Evolutionary conservation across 2,888 invertebrate genomes (phyloP).

Genomic region (Diarsia mendica): DNA sequence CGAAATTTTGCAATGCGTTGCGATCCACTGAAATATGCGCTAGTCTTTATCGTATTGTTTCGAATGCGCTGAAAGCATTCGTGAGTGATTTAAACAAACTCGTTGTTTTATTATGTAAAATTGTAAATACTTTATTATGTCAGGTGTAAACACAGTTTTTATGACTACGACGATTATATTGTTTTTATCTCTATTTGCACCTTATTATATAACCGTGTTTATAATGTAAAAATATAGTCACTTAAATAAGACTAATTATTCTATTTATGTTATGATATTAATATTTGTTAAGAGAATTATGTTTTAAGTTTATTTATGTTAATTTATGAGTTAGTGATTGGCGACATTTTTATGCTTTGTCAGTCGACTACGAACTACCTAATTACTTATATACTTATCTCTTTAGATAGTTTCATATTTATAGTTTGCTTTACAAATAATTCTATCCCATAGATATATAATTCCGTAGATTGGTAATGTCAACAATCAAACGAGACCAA

Average conservation of each 20-base stretch:
- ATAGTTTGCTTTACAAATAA: constrained; percentile 19
- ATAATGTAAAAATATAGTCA: constrained; percentile 61
- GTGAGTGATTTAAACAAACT: constrained; percentile 20
- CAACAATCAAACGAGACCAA: too few species aligned
- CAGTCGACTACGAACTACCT: constrained; percentile 9
- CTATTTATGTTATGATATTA: constrained; percentile 61
- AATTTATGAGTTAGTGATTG: constrained; percentile 41
- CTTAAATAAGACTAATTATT: constrained; percentile 63
- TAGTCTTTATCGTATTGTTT: constrained; percentile 40
- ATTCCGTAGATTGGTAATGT: too few species aligned
- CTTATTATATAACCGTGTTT: constrained; percentile 44
- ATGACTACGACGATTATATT: constrained; percentile 33
- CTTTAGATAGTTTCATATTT: constrained; percentile 25
- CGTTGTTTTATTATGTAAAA: constrained; percentile 51
- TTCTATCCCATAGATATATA: too few species aligned
- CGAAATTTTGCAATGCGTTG: not conserved
- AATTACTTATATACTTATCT: constrained; percentile 26
- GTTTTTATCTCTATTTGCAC: constrained; percentile 55
- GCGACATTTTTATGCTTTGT: constrained; percentile 24
- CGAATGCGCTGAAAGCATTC: constrained; percentile 30
- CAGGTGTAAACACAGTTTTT: constrained; percentile 49
- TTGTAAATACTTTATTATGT: constrained; percentile 42
- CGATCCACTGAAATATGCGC: not conserved
- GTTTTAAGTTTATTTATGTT: constrained; percentile 54
- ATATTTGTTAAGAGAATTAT: constrained; percentile 54